Evolutionary conservation across 2,113 vertebrate species (phyloP).

Genomic region (Hiodon alosoides): DNA sequence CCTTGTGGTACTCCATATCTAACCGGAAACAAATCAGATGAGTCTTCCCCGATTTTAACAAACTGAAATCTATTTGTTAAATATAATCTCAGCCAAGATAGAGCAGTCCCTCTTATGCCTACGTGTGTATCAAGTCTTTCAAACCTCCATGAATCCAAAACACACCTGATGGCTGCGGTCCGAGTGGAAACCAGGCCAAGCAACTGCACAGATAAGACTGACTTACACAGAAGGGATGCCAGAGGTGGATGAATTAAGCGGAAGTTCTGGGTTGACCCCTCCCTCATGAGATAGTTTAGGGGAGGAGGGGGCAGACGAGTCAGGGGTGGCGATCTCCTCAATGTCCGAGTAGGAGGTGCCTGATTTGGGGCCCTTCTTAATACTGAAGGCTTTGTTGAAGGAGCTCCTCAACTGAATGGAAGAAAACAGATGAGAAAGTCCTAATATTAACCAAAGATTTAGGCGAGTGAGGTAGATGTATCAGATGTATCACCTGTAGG

Average conservation of each 20-base stretch:
- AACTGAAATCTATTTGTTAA: too few species aligned
- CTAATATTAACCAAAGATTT: neutral
- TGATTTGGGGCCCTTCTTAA: slow-evolving; percentile 92
- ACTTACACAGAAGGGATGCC: slow-evolving; percentile 70
- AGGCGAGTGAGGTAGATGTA: neutral
- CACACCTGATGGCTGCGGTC: neutral
- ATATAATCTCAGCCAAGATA: too few species aligned
- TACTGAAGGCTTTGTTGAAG: slow-evolving; percentile 96
- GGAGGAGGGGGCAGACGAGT: slow-evolving; percentile 89
- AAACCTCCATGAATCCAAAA: neutral
- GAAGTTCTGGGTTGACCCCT: slow-evolving; percentile 56
- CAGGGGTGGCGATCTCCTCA: slow-evolving; percentile 87
- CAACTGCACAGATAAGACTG: neutral
- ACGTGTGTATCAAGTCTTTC: too few species aligned
- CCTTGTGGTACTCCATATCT: too few species aligned
- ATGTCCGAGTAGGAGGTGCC: slow-evolving; percentile 85
- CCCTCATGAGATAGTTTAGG: slow-evolving; percentile 78
- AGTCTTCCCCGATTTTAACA: too few species aligned
- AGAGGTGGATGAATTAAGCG: slow-evolving; percentile 68
- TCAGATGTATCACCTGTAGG: neutral
- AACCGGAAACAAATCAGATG: too few species aligned
- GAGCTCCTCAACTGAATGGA: slow-evolving; percentile 80
- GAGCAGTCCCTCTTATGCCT: too few species aligned
- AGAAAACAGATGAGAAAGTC: slow-evolving; percentile 29
- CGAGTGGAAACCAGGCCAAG: neutral